Base-by-base conservation (phyloP, 1,140 invertebrate genomes). In the Meloidogyne exigua region DNA sequence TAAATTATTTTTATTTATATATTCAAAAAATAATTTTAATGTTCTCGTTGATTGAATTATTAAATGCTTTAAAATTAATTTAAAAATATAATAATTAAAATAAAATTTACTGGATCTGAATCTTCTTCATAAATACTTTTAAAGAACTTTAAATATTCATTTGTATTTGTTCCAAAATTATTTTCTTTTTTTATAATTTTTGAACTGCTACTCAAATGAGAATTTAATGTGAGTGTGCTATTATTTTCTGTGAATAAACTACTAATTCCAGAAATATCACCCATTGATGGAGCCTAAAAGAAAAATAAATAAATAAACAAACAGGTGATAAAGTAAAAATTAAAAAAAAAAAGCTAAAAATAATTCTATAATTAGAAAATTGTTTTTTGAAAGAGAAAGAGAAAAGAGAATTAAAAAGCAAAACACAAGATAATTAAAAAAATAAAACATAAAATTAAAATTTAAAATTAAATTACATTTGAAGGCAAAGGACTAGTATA, bases 251-350 rank as follows among this genome's bases (percentile, higher is more conserved):
- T 42, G 11, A 65, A 73, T 42, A 73, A 64, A 64, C 62, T 72
- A 28, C 70, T 73, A n/a, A 73, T 18, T n/a, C 23, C 72, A 65
- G 72, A 73, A 36, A 73, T 39, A 64, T 73, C 65, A 11, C 72
- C 57, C 23, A 73, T 25, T 15, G 72, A 73, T 7, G 72, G 72
- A 23, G 72, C 65, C 72, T 73, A 69, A 69, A 25, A 39, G 15
- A 69, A 18, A 3, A 28, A 69, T 39, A 23, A 69, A 28, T 49
- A 64, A 63, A 7, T 32, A n/a, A 32, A 44, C 1, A n/a, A 7
- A 36, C 9, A 21, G 21, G 10, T 63, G 21, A 23, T 57, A 69
- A 42, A 57, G 11, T 9, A 18, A 71, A 32, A 71, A 5, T 11
- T 12, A 11, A 7, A 1, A 15, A 44, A 44, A 44, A 44, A 44